Base-by-base conservation (phyloP, 2,113 vertebrate genomes). In the Erinaceus europaeus region DNA sequence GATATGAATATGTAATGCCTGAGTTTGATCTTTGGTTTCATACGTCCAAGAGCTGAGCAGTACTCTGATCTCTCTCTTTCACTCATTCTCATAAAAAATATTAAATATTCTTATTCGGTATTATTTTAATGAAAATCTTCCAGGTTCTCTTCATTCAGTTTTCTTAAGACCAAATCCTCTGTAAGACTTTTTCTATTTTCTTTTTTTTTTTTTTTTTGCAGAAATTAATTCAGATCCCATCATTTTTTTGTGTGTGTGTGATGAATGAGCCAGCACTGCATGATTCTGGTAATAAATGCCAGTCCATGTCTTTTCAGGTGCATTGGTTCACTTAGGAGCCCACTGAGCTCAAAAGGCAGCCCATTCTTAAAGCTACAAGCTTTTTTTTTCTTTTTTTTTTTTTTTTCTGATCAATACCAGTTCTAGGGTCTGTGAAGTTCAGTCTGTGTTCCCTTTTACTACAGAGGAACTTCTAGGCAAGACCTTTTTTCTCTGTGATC, bases 361-460 rank as follows among this genome's bases (percentile, higher is more conserved):
- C 46, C 40, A 7, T 55, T 82, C 71, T 21, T 9, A 4, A 72
- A 53, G 50, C 65, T 69, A 29, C 17, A 57, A 84, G 55, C 59
- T 64, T 81, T 57, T 34, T 20, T 81, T 57, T 34, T 20, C 59
- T 64, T 81, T 57, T 34, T 20, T n/a, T n/a, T n/a, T n/a, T n/a
- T n/a, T n/a, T n/a, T n/a, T n/a, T 86, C 71, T 84, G 73, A 86
- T 92, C 89, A 90, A 89, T 87, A 75, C 18, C 52, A 53, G 69
- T 44, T 65, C 65, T 9, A 20, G 69, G 36, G 86, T 65, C 59
- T 5, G 10, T 3, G 53, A 72, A 69, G 81, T 84, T 17, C 1
- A 57, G 27, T 69, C 34, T 52, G n/a, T 65, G 69, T 36, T 38
- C 84, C 74, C 71, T 81, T 53, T 55, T 82, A 32, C 50, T 89